phyloP scores from a whole-genome alignment of 2,888 invertebrate genomes.

The Cremastinae sp. region DNA sequence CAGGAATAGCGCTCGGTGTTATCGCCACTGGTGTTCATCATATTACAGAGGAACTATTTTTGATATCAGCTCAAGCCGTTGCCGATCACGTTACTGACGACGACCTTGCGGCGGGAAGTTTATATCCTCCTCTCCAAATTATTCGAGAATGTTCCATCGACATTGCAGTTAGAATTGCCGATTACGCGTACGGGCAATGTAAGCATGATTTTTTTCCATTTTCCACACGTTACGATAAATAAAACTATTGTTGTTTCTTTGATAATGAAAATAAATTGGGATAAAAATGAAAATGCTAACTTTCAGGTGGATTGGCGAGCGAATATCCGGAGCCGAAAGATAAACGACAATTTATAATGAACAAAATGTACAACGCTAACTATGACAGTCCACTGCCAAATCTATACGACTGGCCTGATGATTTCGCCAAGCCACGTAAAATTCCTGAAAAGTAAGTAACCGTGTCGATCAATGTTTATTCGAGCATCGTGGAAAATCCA shows the following conservation, averaged over 20 bases:
- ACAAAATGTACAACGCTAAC: conserved; percentile 89
- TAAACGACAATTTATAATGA: conserved; percentile 86
- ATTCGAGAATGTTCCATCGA: conserved; percentile 94
- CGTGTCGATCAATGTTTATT: conserved; percentile 26
- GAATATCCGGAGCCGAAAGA: conserved; percentile 93
- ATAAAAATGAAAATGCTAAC: not conserved
- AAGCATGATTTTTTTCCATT: conserved; percentile 69
- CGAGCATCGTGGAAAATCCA: conserved; percentile 15
- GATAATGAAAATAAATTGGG: not conserved
- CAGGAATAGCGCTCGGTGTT: conserved; percentile 96
- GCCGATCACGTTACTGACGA: conserved; percentile 91
- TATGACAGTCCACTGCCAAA: conserved; percentile 90
- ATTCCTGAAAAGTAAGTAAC: conserved; percentile 78
- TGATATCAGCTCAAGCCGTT: conserved; percentile 95
- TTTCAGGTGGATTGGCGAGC: conserved; percentile 88
- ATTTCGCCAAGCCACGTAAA: conserved; percentile 76
- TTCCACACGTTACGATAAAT: too few species aligned
- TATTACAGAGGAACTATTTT: conserved; percentile 95
- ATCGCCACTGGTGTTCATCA: conserved; percentile 95
- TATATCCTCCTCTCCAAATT: conserved; percentile 94
- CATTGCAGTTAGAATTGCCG: conserved; percentile 93
- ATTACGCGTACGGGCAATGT: conserved; percentile 95
- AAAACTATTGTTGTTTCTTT: not conserved
- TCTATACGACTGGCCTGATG: conserved; percentile 81
- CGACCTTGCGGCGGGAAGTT: conserved; percentile 91